Conservation (phyloP, 2,888 invertebrate genomes). For the Ypsolopha scabrella region DNA sequence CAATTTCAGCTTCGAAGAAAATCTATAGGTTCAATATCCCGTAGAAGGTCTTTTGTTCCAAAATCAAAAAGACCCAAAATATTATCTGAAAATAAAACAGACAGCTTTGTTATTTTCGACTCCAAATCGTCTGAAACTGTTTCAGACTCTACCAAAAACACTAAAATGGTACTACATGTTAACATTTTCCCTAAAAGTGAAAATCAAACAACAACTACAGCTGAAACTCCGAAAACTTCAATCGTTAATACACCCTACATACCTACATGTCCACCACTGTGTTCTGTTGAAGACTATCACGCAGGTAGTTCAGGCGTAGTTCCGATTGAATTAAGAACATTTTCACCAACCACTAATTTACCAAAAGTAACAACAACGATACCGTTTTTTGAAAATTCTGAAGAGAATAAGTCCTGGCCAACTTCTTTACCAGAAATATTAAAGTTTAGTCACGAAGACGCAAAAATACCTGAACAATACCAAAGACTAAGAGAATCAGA, state of each 20-base stretch:
- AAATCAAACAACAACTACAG: conserved; percentile 17
- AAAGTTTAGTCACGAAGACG: conserved; percentile 51
- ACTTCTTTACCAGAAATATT: conserved; percentile 38
- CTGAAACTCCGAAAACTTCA: conserved; percentile 13
- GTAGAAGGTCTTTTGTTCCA: conserved; percentile 12
- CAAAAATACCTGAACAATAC: conserved; percentile 38
- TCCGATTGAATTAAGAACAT: conserved; percentile 26
- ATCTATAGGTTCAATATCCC: conserved; percentile 24
- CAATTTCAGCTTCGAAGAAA: conserved; percentile 46
- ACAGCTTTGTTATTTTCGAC: neutral
- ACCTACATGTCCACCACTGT: conserved; percentile 27
- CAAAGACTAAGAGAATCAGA: conserved; percentile 13
- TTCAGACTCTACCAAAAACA: conserved; percentile 12
- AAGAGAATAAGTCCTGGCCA: conserved; percentile 18
- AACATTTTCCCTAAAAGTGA: conserved; percentile 69
- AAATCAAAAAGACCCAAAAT: conserved; percentile 23
- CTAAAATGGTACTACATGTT: conserved; percentile 75
- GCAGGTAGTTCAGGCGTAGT: conserved; percentile 54
- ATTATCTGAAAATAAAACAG: conserved; percentile 5
- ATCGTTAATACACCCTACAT: conserved; percentile 16
- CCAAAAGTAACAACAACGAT: conserved; percentile 22
- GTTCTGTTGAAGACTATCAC: conserved; percentile 50
- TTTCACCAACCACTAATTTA: conserved; percentile 14
- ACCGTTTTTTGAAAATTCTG: conserved; percentile 28
- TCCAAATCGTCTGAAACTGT: neutral